Conservation (phyloP, 2,113 vertebrate species). For the Taurulus bubalis region DNA sequence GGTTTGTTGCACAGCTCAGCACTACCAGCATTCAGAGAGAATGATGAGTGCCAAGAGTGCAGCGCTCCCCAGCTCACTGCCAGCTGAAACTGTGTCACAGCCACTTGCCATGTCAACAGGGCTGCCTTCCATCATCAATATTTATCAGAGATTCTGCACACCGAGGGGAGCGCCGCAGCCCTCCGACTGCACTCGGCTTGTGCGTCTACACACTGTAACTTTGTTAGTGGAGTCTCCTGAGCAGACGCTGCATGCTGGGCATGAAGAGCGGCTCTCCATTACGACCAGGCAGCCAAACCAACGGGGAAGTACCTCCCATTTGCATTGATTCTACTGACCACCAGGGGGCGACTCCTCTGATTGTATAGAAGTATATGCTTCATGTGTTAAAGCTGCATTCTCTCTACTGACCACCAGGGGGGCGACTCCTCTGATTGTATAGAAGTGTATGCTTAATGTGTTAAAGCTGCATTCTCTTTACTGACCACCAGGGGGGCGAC, state of each 20-base stretch:
- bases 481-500: too few relatives aligned
- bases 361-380: too few relatives aligned
- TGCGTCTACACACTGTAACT: slow-evolving; percentile 43
- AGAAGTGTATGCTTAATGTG: too few relatives aligned
- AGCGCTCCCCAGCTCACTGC: slow-evolving; percentile 37
- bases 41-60: slow-evolving; percentile 52
- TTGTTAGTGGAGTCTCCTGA: slow-evolving; percentile 47
- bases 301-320: too few relatives aligned
- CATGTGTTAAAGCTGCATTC: too few relatives aligned
- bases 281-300: too few relatives aligned
- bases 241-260: slow-evolving; percentile 13
- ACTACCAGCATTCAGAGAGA: slow-evolving; percentile 48
- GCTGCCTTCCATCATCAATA: slow-evolving; percentile 67
- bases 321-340: too few relatives aligned
- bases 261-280: not conserved
- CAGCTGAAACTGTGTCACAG: slow-evolving; percentile 63
- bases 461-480: too few relatives aligned
- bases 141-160: slow-evolving; percentile 61
- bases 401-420: too few relatives aligned
- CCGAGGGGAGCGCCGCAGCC: slow-evolving; percentile 37
- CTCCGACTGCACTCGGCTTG: slow-evolving; percentile 14
- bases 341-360: too few relatives aligned
- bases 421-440: too few relatives aligned
- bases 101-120: slow-evolving; percentile 67
- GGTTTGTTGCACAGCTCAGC: slow-evolving; percentile 64